A percentile compares a stretch with the other conserved stretches of the same genome.
Evolutionary conservation across 2,113 vertebrate species (phyloP).

Genomic region (Nothocercus nigrocapillus): DNA sequence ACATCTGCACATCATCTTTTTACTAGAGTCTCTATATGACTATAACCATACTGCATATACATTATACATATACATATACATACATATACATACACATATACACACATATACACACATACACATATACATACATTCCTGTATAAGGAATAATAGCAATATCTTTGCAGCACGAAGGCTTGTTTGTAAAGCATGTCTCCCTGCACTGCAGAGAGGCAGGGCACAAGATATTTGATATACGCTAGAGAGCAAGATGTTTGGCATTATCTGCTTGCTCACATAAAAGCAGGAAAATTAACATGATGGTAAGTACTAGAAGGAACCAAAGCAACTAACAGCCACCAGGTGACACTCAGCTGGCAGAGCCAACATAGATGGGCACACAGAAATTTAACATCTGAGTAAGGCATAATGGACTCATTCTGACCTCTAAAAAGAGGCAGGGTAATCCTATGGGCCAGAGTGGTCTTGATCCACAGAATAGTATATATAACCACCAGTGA

Average conservation of each 20-base stretch:
- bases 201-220: rapidly evolving
- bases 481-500: not conserved
- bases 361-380: not conserved
- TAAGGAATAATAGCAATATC: not conserved
- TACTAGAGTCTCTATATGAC: not conserved
- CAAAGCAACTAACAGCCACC: not conserved
- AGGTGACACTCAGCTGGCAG: not conserved
- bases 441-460: not conserved
- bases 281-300: not conserved
- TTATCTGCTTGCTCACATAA: not conserved
- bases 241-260: not conserved
- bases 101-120: too few relatives aligned
- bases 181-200: not conserved
- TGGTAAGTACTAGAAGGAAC: not conserved
- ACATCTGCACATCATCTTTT: not conserved
- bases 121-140: too few relatives aligned
- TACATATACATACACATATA: too few relatives aligned
- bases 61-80: too few relatives aligned
- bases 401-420: not conserved
- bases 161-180: not conserved
- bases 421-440: not conserved
- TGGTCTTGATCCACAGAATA: not conserved
- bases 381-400: not conserved
- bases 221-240: not conserved
- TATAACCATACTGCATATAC: not conserved